Base-by-base conservation (phyloP, 64 coral and sea anemone species). In the Stichodactyla mertensii region DNA sequence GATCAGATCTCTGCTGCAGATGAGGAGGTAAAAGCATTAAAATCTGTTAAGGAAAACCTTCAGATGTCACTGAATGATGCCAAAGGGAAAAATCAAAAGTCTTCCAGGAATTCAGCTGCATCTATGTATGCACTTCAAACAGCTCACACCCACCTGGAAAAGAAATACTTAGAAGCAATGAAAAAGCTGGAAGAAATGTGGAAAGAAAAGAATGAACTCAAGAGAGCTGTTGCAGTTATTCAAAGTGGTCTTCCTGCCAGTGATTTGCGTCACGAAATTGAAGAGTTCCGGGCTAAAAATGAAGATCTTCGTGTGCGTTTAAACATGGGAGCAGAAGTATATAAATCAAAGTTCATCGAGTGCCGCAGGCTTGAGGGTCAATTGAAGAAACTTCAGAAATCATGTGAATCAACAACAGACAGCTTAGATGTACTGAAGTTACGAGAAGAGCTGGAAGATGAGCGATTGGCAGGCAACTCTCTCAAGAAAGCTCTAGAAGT, bases 301-400 rank as follows among this genome's bases (percentile, higher is more conserved):
- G 92, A 98, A 74, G 96, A 98, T 80, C 77, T 98, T n/a, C 85
- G 93, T 5, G 86, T 95, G 19, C 89, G 96, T 13, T 84, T 98
- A 4, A 95, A 95, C 52, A 98, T 98, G 96, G 96, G 96, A 78
- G 96, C 93, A 4, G 96, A 98, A 67, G 96, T 93, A 31, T 98
- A 90, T 80, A 98, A 98, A 86, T 70, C 87, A 53, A 98, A 98
- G 67, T 98, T 98, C 67, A 83, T 95, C 77, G 96, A 98, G 77
- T 98, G 96, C 51, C 90, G 87, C 28, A 83, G 83, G 19, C 61
- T 92, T 15, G 55, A 98, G n/a, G 85, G 53, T 51, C 88, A 98
- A 52, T 79, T 95, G 58, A 89, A 92, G 53, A 98, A 98, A 66
- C 27, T 84, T 14, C 82, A 90, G 77, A 90, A 85, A 84, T 26